A percentile compares a stretch with the other conserved stretches of the same genome.
Conservation (phyloP, 2,113 vertebrate genomes). For the Sinocyclocheilus maitianheensis region DNA sequence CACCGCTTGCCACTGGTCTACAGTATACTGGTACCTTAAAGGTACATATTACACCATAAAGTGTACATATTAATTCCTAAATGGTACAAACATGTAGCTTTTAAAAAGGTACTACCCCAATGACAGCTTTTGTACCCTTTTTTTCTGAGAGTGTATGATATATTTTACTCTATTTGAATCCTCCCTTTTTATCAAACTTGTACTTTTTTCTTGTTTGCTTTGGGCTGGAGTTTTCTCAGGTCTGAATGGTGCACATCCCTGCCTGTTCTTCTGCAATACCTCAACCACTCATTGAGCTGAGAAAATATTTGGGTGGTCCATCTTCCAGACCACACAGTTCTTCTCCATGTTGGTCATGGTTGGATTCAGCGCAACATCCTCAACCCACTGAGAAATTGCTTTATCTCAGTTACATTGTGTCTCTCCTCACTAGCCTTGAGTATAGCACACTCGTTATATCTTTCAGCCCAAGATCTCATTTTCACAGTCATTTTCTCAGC, state of each 20-base stretch:
- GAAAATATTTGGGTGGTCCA: not conserved
- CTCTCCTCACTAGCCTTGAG: slow-evolving; percentile 19
- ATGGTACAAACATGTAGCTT: too few species aligned
- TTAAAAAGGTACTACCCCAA: too few species aligned
- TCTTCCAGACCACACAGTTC: not conserved
- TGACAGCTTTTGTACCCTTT: too few species aligned
- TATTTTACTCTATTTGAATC: too few species aligned
- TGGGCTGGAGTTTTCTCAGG: too few species aligned
- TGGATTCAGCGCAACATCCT: not conserved
- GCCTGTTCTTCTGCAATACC: not conserved
- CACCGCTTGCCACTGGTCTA: too few species aligned
- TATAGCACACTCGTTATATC: slow-evolving; percentile 2
- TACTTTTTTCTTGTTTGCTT: not conserved
- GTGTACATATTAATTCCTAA: too few species aligned
- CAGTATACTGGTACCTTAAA: too few species aligned
- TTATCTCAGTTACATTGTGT: not conserved
- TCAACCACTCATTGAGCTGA: not conserved
- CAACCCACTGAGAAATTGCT: not conserved
- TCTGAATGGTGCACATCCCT: not conserved
- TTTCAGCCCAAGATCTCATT: not conserved
- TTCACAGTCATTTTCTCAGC: not conserved
- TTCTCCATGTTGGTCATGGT: not conserved
- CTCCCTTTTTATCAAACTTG: too few species aligned
- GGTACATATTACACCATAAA: too few species aligned
- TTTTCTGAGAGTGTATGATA: too few species aligned